Base-by-base conservation (phyloP, 2,797 vertebrate species). In the Sebastolobus altivelis region DNA sequence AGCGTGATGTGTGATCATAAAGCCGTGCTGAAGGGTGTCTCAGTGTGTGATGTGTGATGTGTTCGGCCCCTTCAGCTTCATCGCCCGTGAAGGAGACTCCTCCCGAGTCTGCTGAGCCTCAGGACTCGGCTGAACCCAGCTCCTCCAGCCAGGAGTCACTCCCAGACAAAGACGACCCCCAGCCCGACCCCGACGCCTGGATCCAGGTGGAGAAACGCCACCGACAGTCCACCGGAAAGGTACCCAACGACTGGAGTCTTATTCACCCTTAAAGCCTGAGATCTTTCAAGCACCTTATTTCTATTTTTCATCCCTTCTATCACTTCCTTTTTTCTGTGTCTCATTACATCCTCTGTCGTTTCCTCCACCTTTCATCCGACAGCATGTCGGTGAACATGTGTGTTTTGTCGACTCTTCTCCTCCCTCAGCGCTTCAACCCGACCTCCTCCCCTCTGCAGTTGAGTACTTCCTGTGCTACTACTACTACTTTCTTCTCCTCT, bases 151-250 rank as follows among this genome's bases (percentile, higher is more conserved):
- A 75, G 75, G 90, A 86, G 11, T 65, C 84, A 0, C 60, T 61
- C 20, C 79, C 75, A 0, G 8, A 46, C 25, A 5, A 62, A 2
- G 79, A 85, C 14, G 79, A 62, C 82, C 95, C 95, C 60, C 91
- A 95, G 62, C 91, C 96, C 0, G 96, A 97, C 89, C 94, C 97
- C 16, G 97, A 98, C 14, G 95, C 95, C 74, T 97, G 98, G 98
- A 95, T 97, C 90, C 97, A 98, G 95, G 97, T 97, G 79, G 97
- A 97, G 93, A 97, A 96, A 90, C 96, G 96, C 65, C 97, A 97
- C 86, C 77, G 84, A 74, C 89, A 93, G 77, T 79, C 95, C 16
- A 65, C 93, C 0, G 92, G 94, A 62, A 97, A 95, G 96, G 98
- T 98, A 95, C 60, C 22, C 43, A 16, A 27, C 16, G 4, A 11